Evolutionary conservation across 2,113 vertebrate species (phyloP), one percentile per base, ranked within the genome.

Genomic region (Mobula birostris): DNA sequence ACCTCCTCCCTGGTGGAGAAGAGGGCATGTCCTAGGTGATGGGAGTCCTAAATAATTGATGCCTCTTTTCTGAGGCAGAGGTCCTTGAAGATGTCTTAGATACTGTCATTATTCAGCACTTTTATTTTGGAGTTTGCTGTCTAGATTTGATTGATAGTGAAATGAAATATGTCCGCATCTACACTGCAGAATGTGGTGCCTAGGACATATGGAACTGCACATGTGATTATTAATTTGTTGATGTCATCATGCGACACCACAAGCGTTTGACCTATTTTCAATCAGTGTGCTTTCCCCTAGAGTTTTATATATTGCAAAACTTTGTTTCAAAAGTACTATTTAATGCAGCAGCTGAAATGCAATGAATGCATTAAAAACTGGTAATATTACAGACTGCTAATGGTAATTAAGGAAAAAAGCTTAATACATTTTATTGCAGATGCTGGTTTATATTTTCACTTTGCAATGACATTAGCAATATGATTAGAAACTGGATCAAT

Each of bases 261-360:
- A 63, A 88, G 58, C 0, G 12, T 88, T 88, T 88, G 85, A 88
- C 85, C 85, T 88, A 88, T 88, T 88, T 88, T 88, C n/a, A 63
- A 61, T 87, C 83, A 29, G 83, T 15, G 17, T 88, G 58, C 85
- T 63, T 9, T n/a, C 58, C 27, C 14, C 15, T n/a, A 88, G 85
- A 88, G 15, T 88, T 88, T 9, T 87, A 27, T 87, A 58, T 61
- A 29, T 87, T 63, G 61, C 19, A 15, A 29, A n/a, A 27, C 58
- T 14, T 32, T 66, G 15, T n/a, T 88, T 11, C 58, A 66, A 48
- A 48, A 48, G 48, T 48, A 48, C 48, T 48, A 48, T 48, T 4
- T 4, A 17, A n/a, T 90, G 82, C 29, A 29, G 29, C 27, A n/a
- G 32, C 61, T 90, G n/a, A 66, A 66, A 17, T 66, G 29, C 58